Base-by-base conservation (phyloP, 2,888 invertebrate species). In the Ligdia adustata region DNA sequence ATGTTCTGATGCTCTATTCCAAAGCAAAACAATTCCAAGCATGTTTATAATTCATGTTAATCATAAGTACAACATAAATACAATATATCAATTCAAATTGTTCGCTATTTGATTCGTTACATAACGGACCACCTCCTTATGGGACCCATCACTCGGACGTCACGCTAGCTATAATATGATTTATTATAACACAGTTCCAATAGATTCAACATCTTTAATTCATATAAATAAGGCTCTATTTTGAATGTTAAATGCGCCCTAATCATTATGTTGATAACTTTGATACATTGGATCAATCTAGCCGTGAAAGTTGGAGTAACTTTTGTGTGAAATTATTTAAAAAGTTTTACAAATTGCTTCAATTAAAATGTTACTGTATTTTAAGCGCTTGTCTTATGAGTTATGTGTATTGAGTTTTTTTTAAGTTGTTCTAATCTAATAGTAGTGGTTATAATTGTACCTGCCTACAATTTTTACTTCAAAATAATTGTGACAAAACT, bases 101-200 rank as follows among this genome's bases (percentile, higher is more conserved):
- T 22, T 18, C 16, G 24, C 16, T 28, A 7, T 34, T 22, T 16
- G 9, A 42, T 13, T 38, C 56, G 59, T 48, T 55, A 11, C 22
- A 24, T 40, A 28, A 18, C 50, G 3, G 35, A 15, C 54, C 38
- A 27, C 29, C 42, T 5, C 52, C 24, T 49, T 57, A 26, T 62
- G 60, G 63, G 66, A 72, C 78, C 79, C 72, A 74, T 85, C 83
- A 78, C 63, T 57, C 50, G 57, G 44, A 68, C 77, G 79, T 83
- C 81, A 78, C 69, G 79, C 70, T 77, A 44, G 59, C 62, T 68
- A 70, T 69, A 68, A 61, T 69, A 81, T 84, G 83, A 86, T 85
- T 84, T 80, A 86, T 83, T 69, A 67, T 53, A 32, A 27, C 39
- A 39, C 14, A 40, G 60, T 57, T 63, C 59, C 66, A 66, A 64